Conservation (phyloP, 2,113 vertebrate species). For the Herpailurus yagouaroundi region DNA sequence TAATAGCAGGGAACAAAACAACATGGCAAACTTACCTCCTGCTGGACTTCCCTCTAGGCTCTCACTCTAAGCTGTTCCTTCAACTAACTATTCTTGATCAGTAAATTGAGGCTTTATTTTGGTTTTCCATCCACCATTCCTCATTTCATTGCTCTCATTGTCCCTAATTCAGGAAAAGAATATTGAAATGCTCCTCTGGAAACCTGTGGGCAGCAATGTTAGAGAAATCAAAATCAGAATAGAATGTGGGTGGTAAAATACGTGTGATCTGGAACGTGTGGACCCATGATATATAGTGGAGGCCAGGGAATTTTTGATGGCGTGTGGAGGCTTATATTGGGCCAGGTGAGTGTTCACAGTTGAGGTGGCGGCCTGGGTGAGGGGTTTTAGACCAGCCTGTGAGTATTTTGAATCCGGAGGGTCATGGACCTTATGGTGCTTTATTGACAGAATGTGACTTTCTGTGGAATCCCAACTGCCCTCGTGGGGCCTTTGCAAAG, state of each 20-base stretch:
- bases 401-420: neutral
- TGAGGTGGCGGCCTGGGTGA: neutral
- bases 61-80: neutral
- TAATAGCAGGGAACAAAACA: neutral
- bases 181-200: neutral
- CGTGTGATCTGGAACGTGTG: neutral
- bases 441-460: neutral
- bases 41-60: neutral
- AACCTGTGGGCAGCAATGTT: neutral
- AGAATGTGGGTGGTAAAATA: neutral
- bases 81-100: no score
- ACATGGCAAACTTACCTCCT: neutral
- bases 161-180: neutral
- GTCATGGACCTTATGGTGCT: neutral
- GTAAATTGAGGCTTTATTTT: neutral
- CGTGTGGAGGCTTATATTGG: neutral
- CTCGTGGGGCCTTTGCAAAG: neutral
- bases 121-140: neutral
- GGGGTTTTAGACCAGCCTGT: neutral
- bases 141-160: neutral
- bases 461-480: neutral
- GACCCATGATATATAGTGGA: accelerated
- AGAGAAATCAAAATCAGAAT: neutral
- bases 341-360: neutral
- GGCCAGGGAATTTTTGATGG: neutral